A percentile compares a stretch with the other conserved stretches of the same genome.
phyloP scores from a whole-genome alignment of 2,797 vertebrate genomes.

The Sphenopsis melanotis region DNA sequence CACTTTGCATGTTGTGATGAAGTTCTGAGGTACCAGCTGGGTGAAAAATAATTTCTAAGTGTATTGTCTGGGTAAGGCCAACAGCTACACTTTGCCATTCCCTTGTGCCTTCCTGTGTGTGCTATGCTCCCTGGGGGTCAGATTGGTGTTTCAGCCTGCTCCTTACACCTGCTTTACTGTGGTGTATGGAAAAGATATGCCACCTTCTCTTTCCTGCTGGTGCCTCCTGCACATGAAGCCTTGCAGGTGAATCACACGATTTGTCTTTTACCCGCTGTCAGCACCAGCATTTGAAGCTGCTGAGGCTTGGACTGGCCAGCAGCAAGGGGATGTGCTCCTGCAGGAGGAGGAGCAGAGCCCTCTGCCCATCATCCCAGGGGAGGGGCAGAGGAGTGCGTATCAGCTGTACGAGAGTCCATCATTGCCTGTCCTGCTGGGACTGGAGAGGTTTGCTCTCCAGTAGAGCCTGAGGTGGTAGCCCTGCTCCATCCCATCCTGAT shows the following conservation, averaged over 20 bases:
- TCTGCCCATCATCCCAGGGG: fast-evolving
- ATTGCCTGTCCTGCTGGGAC: not conserved
- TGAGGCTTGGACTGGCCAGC: not conserved
- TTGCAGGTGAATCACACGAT: not conserved
- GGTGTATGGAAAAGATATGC: not conserved
- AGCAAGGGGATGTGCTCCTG: not conserved
- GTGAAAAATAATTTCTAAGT: not conserved
- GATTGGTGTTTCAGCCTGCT: not conserved
- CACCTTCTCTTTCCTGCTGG: not conserved
- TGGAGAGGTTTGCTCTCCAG: not conserved
- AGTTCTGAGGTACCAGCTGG: not conserved
- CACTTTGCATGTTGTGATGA: not conserved
- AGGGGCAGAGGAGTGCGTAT: not conserved
- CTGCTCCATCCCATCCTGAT: not conserved
- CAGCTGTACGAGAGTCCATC: not conserved
- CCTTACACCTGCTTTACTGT: not conserved
- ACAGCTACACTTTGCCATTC: fast-evolving
- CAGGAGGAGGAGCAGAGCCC: not conserved
- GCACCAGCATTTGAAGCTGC: not conserved
- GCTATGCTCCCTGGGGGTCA: not conserved
- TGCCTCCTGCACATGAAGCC: not conserved
- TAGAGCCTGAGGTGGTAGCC: fast-evolving
- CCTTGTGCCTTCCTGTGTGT: not conserved
- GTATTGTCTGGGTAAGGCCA: not conserved
- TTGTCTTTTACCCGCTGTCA: not conserved